These are phyloP conservation scores for Dipodomys merriami DNA, from an alignment of 2,113 vertebrate genomes.

Conservation along the genomic window DNA sequence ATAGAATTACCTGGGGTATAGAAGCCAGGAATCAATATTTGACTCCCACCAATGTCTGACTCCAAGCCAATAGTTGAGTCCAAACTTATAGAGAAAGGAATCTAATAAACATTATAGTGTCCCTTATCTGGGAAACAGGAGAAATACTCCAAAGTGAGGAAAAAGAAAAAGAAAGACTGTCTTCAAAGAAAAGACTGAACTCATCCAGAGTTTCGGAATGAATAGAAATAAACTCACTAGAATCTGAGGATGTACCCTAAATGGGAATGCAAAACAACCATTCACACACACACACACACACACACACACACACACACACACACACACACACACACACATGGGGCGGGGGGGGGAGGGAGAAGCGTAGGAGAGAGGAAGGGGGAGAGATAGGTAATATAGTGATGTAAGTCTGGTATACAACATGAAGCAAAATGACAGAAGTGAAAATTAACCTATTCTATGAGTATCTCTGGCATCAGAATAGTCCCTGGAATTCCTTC, in stretches of 20 bases:
- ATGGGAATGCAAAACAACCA: neutral
- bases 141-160: neutral
- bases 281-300: neutral
- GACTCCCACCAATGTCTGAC: neutral
- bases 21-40: neutral
- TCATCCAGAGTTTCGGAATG: neutral
- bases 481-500: neutral
- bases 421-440: conserved; percentile 1
- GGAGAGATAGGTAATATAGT: too few relatives aligned
- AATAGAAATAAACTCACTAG: neutral
- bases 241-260: neutral
- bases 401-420: neutral
- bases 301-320: neutral
- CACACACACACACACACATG: neutral
- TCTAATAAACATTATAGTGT: neutral
- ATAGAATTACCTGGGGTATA: neutral
- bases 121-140: neutral
- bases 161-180: neutral
- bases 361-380: too few relatives aligned
- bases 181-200: neutral
- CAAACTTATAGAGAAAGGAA: neutral
- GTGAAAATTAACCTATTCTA: neutral
- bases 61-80: neutral
- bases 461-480: neutral
- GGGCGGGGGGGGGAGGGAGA: too few relatives aligned